A percentile compares a stretch with the other conserved stretches of the same genome.
These are phyloP conservation scores for Equus quagga DNA, from an alignment of 2,113 vertebrate species.

Conservation along the genomic window DNA sequence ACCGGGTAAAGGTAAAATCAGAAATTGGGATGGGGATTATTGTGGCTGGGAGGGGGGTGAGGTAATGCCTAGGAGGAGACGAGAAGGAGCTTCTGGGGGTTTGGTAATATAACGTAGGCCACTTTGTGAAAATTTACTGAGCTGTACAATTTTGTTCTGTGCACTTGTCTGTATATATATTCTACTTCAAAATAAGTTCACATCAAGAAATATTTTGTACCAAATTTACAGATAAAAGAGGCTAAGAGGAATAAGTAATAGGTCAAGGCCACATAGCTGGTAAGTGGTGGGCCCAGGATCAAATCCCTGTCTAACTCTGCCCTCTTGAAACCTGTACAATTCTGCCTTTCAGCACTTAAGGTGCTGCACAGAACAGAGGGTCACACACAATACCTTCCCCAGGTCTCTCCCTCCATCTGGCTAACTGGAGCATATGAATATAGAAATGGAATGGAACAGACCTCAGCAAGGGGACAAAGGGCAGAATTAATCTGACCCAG, in stretches of 20 bases:
- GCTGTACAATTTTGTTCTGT: neutral
- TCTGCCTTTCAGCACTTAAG: neutral
- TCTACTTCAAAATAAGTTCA: slow-evolving; percentile 14
- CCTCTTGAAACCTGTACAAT: neutral
- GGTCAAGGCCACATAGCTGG: neutral
- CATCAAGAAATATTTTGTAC: neutral
- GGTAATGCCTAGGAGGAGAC: neutral
- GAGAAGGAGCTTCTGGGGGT: neutral
- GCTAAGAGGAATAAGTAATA: neutral
- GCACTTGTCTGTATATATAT: neutral
- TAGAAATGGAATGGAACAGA: neutral
- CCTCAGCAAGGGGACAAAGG: neutral
- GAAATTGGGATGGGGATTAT: neutral
- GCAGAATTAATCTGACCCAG: neutral
- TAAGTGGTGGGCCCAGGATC: neutral
- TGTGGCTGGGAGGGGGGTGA: too few species aligned
- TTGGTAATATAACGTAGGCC: too few species aligned
- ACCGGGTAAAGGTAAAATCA: neutral
- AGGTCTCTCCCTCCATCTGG: neutral
- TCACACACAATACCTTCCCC: neutral
- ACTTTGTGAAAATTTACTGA: neutral
- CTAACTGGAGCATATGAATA: neutral
- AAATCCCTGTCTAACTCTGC: neutral
- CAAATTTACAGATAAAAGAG: neutral
- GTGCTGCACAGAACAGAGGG: neutral